These are phyloP conservation scores for Mnemiopsis leidyi DNA, from an alignment of 37 sponge, comb jelly and placozoan genomes.

Conservation along the genomic window DNA sequence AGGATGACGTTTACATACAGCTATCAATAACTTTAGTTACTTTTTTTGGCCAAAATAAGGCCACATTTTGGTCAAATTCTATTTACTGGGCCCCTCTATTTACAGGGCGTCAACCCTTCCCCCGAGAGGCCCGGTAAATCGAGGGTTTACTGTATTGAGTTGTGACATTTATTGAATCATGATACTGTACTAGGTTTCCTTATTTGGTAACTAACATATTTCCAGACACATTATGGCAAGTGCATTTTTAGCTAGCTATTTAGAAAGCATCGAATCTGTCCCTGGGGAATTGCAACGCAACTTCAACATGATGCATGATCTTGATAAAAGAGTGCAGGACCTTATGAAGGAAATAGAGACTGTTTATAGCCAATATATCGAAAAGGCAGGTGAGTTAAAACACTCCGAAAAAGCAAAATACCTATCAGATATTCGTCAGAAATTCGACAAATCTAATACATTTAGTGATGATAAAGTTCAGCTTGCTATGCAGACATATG, in stretches of 20 bases:
- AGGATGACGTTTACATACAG: no score
- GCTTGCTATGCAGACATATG: constrained; percentile 92
- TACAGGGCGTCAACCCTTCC: no score
- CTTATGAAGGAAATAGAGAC: constrained; percentile 68
- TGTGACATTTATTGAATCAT: no score
- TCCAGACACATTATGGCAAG: constrained; percentile 56
- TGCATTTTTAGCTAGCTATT: constrained; percentile 53
- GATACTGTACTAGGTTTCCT: no score
- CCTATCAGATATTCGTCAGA: constrained; percentile 40
- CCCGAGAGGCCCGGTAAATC: no score
- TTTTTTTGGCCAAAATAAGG: no score
- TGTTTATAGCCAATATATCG: constrained; percentile 12
- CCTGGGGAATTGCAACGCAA: constrained; percentile 92
- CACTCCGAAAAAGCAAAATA: constrained; percentile 19
- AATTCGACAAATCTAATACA: constrained; percentile 78
- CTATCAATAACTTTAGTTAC: no score
- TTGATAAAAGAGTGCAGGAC: constrained; percentile 86
- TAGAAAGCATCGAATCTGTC: constrained; percentile 79
- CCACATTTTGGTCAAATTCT: no score
- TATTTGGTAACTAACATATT: no score
- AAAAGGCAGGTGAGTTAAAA: neutral
- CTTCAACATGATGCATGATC: constrained; percentile 81
- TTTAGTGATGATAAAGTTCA: constrained; percentile 91
- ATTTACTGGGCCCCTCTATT: no score
- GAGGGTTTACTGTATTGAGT: no score